Evolutionary conservation across 1,140 invertebrate species (phyloP), one percentile per base, ranked within the genome.

Genomic region (Conus ventricosus): DNA sequence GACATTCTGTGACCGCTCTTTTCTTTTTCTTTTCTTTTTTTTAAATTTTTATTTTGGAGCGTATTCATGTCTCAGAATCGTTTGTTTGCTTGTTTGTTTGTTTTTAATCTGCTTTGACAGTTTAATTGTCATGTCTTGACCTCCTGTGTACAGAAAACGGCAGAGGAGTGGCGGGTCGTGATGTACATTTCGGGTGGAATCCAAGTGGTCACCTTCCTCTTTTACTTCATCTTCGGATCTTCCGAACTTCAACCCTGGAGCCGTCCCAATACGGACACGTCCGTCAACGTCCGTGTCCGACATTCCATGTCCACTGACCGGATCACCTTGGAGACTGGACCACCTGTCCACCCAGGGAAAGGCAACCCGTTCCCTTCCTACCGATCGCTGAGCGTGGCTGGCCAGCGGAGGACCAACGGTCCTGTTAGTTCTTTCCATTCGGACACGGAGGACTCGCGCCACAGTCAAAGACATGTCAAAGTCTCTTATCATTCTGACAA

Each of bases 201-300:
- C 4, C 89, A 89, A 51, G 54, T 89, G 5, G 87, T 84, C 71
- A 87, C 84, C 51, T 88, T 87, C 57, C 23, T 89, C 81, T 85
- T 87, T 71, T 89, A 89, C 71, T 25, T 84, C 57, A 6, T 83
- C 86, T 89, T 89, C 85, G 89, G 80, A 0, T 89, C 89, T 17
- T 51, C 85, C 8, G 82, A 87, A 23, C 80, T 89, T 3, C 89
- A 89, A 63, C 81, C 82, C 17, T 89, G 89, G 89, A 86, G 80
- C 0, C 78, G 87, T 17, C 85, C 27, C 20, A 80, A 75, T 20
- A 25, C 23, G 13, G 84, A 13, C 0, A 3, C 25, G 51, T 17
- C 20, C 13, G 75, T 11, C 15, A 51, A 25, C 15, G 88, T 85
- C 25, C 53, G 17, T 20, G 60, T 20, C 11, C 60, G 60, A 11